These are phyloP conservation scores for Scaptomyza tumidula DNA, from an alignment of 2,888 invertebrate genomes.

Conservation along the genomic window DNA sequence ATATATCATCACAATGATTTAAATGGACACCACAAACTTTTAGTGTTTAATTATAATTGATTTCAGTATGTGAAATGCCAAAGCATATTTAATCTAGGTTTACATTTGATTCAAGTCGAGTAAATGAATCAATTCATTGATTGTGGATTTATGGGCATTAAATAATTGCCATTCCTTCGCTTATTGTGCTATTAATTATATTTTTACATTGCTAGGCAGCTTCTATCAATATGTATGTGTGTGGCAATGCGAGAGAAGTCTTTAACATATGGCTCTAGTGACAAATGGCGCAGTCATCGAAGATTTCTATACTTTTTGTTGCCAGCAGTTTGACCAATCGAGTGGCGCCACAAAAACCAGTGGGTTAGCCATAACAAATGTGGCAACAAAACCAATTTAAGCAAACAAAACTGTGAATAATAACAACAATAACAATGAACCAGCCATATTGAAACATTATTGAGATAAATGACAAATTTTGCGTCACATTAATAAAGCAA, in stretches of 20 bases:
- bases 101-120: neutral
- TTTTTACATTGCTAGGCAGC: constrained; percentile 25
- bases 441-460: constrained; percentile 32
- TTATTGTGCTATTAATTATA: constrained; percentile 20
- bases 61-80: neutral
- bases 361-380: constrained; percentile 14
- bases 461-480: constrained; percentile 56
- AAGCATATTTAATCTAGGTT: neutral
- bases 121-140: neutral
- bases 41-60: neutral
- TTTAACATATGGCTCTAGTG: constrained; percentile 19
- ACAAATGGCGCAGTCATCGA: constrained; percentile 28
- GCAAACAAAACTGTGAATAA: constrained; percentile 26
- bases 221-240: constrained; percentile 23
- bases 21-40: neutral
- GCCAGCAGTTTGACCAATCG: neutral
- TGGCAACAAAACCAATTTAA: constrained; percentile 2
- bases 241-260: constrained; percentile 6
- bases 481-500: constrained; percentile 49
- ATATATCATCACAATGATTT: no score
- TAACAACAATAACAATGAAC: constrained; percentile 27
- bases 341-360: neutral
- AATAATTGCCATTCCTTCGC: neutral
- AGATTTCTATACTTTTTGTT: neutral
- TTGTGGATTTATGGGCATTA: neutral